phyloP scores from a whole-genome alignment of 2,797 vertebrate species.

The Leucoraja ocellata region DNA sequence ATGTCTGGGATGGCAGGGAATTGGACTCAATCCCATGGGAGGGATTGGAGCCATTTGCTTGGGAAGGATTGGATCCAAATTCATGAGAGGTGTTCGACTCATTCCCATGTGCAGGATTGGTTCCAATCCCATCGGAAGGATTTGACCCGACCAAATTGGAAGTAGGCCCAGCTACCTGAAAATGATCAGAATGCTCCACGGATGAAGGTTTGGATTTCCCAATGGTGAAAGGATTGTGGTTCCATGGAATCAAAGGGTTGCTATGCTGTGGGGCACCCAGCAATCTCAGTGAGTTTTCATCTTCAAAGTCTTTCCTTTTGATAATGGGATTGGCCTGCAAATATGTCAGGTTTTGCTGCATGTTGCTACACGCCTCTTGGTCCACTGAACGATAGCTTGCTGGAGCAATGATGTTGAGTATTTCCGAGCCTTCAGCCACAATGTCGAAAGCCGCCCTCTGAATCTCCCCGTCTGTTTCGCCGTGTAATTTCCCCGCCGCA shows the following conservation, averaged over 20 bases:
- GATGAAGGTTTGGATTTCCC: neutral
- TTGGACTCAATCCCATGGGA: neutral
- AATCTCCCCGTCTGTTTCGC: conserved; percentile 48
- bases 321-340: conserved; percentile 71
- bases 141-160: neutral
- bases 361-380: conserved; percentile 76
- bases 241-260: neutral
- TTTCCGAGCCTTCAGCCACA: conserved; percentile 88
- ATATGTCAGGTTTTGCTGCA: conserved; percentile 78
- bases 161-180: neutral
- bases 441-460: conserved; percentile 78
- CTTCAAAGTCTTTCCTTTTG: conserved; percentile 51
- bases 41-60: neutral
- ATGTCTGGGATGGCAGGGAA: neutral
- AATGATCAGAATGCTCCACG: neutral
- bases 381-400: conserved; percentile 79
- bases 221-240: neutral
- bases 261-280: neutral
- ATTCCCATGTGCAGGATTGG: neutral
- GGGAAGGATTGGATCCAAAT: neutral
- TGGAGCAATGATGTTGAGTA: conserved; percentile 82
- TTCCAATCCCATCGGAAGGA: neutral
- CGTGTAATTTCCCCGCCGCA: neutral
- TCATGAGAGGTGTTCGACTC: neutral
- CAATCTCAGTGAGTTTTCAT: conserved; percentile 20